These are phyloP conservation scores for Ommatoiulus sabulosus DNA, from an alignment of 2,888 invertebrate species.

Conservation along the genomic window DNA sequence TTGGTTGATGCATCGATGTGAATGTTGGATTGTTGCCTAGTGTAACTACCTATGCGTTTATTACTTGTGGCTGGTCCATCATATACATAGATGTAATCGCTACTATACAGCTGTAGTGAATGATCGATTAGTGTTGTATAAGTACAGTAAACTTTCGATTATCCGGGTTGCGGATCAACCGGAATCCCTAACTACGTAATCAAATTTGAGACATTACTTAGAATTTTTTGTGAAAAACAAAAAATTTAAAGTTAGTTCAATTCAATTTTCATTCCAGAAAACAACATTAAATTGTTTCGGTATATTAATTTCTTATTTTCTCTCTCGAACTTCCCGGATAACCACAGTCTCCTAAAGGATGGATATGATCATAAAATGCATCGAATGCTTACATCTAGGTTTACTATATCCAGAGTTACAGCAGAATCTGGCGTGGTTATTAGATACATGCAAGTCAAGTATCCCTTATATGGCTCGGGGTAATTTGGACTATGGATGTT, in stretches of 20 bases:
- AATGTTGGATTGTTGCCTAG: background rate
- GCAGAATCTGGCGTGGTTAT: background rate
- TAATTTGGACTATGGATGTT: constrained; percentile 5
- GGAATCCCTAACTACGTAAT: too few relatives aligned
- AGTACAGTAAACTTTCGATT: too few relatives aligned
- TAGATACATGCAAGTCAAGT: background rate
- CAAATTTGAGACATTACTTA: too few relatives aligned
- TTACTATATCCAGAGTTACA: background rate
- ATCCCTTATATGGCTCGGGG: background rate
- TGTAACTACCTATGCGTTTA: background rate
- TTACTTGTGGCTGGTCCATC: background rate
- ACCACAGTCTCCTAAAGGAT: too few relatives aligned
- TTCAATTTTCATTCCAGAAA: background rate
- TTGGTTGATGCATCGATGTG: background rate
- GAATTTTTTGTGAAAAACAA: too few relatives aligned
- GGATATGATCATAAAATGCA: too few relatives aligned
- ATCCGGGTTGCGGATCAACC: too few relatives aligned
- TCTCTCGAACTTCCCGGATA: too few relatives aligned
- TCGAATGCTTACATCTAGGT: background rate
- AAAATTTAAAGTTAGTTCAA: background rate
- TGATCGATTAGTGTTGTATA: too few relatives aligned
- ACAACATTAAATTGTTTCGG: background rate
- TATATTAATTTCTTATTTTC: background rate
- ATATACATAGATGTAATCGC: background rate
- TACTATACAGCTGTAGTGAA: background rate